Base-by-base conservation (phyloP, 1,140 invertebrate genomes). In the Drosophila auraria region DNA sequence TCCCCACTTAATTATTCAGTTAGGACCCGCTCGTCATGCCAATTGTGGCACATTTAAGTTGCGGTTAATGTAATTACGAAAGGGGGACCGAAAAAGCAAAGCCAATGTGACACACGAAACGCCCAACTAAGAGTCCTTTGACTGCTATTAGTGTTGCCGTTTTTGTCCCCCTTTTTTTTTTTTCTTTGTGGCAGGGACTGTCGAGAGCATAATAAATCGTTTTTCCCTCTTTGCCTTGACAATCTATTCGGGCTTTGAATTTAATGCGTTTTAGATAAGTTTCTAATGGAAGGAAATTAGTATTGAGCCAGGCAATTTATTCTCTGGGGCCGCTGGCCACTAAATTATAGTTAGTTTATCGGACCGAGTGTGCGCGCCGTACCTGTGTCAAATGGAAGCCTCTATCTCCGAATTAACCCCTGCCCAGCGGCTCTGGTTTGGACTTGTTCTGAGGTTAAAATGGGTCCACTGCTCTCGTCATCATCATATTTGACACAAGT, bases 1-100 rank as follows among this genome's bases (percentile, higher is more conserved):
- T n/a, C n/a, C 54, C 38, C 90, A 36, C 33, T 89, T 89, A 89
- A 89, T 84, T 89, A 89, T 89, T 89, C 82, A 89, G 83, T 77
- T 81, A 56, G 75, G 59, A 63, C 56, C 62, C 59, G 62, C 70
- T 79, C 70, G 69, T 82, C 71, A 76, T 86, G 82, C 75, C 75
- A 76, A 78, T 76, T 83, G 84, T 69, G 78, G 66, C 73, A 66
- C 69, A 87, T 87, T 87, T 75, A 66, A 66, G 65, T 89, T 83
- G 77, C 70, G 80, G 84, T 50, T 65, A 75, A 83, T 69, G 65
- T 80, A 83, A 80, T 87, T 78, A 87, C 82, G 62, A 53, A 87
- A 36, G 69, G 66, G 78, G 74, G 65, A 79, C 69, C 50, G 57
- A 49, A 60, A 79, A 75, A 53, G 69, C 54, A 50, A 61, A 70